Percentiles rank a stretch among this genome's conserved stretches.
Evolutionary conservation across 2,113 vertebrate species (phyloP).

Genomic region (Casuarius casuarius): DNA sequence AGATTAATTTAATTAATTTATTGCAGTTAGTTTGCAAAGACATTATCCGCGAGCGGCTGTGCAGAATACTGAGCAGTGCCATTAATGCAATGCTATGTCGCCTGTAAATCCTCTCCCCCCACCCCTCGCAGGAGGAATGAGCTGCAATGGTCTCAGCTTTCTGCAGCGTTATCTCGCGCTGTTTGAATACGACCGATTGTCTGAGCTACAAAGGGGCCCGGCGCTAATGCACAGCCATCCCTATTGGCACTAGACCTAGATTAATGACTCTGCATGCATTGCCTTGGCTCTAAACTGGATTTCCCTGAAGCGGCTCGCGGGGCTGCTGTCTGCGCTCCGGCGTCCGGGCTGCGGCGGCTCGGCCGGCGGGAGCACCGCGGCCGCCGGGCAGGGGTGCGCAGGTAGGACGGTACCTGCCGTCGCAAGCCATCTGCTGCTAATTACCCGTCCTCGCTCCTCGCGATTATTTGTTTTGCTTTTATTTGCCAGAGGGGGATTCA

Average conservation of each 20-base stretch:
- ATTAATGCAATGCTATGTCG: slow-evolving; percentile 74
- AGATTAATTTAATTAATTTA: slow-evolving; percentile 77
- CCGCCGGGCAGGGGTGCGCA: neutral
- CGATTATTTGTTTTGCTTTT: slow-evolving; percentile 27
- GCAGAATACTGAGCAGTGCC: slow-evolving; percentile 75
- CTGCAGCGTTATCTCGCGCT: slow-evolving; percentile 55
- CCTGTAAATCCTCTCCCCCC: slow-evolving; percentile 70
- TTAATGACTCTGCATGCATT: slow-evolving; percentile 65
- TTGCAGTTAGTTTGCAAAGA: slow-evolving; percentile 69
- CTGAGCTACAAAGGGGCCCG: slow-evolving; percentile 68
- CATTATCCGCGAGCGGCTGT: slow-evolving; percentile 53
- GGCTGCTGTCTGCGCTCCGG: neutral
- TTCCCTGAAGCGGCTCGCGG: slow-evolving; percentile 46
- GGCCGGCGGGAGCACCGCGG: neutral
- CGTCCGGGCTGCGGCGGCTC: neutral
- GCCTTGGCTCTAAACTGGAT: slow-evolving; percentile 64
- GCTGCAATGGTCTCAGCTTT: slow-evolving; percentile 54
- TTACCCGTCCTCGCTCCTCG: neutral
- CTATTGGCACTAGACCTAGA: slow-evolving; percentile 64
- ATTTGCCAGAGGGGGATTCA: neutral
- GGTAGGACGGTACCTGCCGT: slow-evolving; percentile 46
- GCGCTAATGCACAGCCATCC: slow-evolving; percentile 67
- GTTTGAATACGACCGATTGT: slow-evolving; percentile 65
- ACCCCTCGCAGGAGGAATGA: slow-evolving; percentile 53
- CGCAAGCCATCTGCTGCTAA: slow-evolving; percentile 21